phyloP scores from a whole-genome alignment of 2,888 invertebrate genomes.

The Dicycla oo region DNA sequence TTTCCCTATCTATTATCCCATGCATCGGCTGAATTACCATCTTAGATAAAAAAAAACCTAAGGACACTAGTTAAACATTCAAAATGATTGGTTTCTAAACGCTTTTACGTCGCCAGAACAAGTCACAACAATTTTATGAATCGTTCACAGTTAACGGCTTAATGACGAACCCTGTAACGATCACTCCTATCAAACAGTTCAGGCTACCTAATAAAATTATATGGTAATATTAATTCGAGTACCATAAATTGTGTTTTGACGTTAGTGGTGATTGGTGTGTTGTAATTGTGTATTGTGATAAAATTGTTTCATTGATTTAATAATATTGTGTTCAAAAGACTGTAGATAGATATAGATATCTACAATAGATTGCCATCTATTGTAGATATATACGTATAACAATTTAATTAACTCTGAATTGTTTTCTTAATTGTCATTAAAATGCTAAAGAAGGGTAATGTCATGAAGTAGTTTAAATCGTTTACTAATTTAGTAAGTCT shows the following conservation, averaged over 20 bases:
- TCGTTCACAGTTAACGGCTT: constrained; percentile 66
- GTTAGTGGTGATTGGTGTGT: constrained; percentile 26
- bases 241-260: constrained; percentile 39
- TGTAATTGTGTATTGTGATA: neutral
- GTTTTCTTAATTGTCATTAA: neutral
- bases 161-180: constrained; percentile 68
- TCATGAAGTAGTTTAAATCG: neutral
- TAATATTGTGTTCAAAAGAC: neutral
- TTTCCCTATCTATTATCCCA: neutral
- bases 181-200: constrained; percentile 70
- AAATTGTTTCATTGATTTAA: neutral
- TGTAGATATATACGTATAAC: too few species aligned
- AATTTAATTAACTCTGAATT: neutral
- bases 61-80: constrained; percentile 1
- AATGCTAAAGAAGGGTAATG: neutral
- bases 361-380: too few species aligned
- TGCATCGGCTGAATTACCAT: neutral
- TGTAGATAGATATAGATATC: too few species aligned
- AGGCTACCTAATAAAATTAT: constrained; percentile 72
- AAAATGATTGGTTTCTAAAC: constrained; percentile 61
- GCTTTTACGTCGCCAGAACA: constrained; percentile 44
- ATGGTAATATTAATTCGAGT: constrained; percentile 65
- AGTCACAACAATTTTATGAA: constrained; percentile 66
- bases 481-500: neutral
- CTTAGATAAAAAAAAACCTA: neutral